These are phyloP conservation scores for Crotalus horridus DNA, from an alignment of 2,113 vertebrate species.

Conservation along the genomic window DNA sequence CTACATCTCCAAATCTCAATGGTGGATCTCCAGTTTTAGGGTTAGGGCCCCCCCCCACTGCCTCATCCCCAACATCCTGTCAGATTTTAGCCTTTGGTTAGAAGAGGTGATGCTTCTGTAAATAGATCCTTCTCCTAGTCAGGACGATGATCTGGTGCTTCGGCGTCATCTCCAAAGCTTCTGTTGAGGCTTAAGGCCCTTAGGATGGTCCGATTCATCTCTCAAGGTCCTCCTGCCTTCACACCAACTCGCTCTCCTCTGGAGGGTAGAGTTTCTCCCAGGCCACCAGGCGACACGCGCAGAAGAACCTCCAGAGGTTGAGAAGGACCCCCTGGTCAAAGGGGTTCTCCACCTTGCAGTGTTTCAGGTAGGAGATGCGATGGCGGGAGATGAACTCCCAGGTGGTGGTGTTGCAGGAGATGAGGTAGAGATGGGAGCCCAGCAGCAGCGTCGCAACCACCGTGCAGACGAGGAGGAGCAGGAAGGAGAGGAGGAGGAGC, in stretches of 20 bases:
- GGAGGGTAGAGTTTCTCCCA: constrained; percentile 90
- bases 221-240: constrained; percentile 18
- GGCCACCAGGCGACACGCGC: constrained; percentile 72
- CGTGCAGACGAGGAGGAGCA: constrained; percentile 71
- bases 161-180: not conserved
- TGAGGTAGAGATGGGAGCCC: constrained; percentile 87
- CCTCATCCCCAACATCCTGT: not conserved
- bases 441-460: constrained; percentile 80
- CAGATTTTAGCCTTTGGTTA: not conserved
- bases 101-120: not conserved
- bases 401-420: constrained; percentile 90
- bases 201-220: not conserved
- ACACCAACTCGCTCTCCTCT: constrained; percentile 70
- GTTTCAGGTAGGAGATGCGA: constrained; percentile 90
- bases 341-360: constrained; percentile 80
- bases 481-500: constrained; percentile 74
- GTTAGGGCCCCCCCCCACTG: not conserved
- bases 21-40: not conserved
- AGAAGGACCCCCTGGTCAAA: constrained; percentile 85
- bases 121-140: not conserved
- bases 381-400: constrained; percentile 96
- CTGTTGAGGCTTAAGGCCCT: not conserved
- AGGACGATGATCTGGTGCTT: not conserved
- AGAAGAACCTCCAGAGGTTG: constrained; percentile 95
- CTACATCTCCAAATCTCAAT: not conserved